phyloP scores from a whole-genome alignment of 23 tunicate genomes.

The Oikopleura vanhoeffeni region DNA sequence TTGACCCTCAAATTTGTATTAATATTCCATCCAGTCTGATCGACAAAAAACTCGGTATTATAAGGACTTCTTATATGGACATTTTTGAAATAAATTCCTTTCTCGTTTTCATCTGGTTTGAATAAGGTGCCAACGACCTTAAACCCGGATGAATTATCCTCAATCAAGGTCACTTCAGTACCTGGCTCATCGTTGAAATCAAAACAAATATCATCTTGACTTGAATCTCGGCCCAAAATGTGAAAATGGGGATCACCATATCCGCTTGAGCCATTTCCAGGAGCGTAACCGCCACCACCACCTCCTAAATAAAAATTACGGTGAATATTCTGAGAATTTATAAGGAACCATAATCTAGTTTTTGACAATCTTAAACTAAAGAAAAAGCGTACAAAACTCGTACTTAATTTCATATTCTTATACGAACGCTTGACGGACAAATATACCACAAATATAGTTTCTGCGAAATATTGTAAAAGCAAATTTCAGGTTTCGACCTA shows the following conservation, averaged over 20 bases:
- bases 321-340: no score
- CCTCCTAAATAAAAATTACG: no score
- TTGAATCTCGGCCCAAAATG: neutral
- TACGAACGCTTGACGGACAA: no score
- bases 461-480: no score
- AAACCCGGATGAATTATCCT: neutral
- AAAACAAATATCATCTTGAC: neutral
- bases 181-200: neutral
- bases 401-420: no score
- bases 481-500: no score
- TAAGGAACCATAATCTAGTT: no score
- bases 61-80: neutral
- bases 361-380: no score
- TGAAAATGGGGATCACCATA: neutral
- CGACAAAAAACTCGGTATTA: neutral
- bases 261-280: neutral
- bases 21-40: neutral
- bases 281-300: neutral
- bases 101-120: neutral
- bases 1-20: neutral
- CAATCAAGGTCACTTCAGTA: neutral
- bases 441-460: no score
- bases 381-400: no score
- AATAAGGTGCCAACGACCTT: neutral
- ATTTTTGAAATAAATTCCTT: neutral